phyloP scores from a whole-genome alignment of 2,888 invertebrate genomes.

The Pseudanteris insignis region DNA sequence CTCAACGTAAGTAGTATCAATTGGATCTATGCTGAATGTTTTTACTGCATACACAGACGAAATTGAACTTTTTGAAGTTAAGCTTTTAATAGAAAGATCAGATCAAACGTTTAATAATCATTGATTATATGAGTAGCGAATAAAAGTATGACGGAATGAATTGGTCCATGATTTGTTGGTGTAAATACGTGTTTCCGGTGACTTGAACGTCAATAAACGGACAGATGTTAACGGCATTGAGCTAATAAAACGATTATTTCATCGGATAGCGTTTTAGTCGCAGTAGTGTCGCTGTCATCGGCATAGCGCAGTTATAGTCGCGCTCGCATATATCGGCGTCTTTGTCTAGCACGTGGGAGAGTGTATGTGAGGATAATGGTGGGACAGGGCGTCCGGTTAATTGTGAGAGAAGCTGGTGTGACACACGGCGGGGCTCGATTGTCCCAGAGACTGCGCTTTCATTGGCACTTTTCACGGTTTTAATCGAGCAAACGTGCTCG shows the following conservation, averaged over 20 bases:
- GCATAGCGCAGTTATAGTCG: conserved; percentile 56
- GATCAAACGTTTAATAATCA: not conserved
- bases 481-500: conserved; percentile 40
- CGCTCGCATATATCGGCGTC: conserved; percentile 46
- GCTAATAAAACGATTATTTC: conserved; percentile 25
- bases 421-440: conserved; percentile 27
- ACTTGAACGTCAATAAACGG: conserved; percentile 1
- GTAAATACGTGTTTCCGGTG: too few species aligned
- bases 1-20: too few species aligned
- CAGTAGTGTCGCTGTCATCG: conserved; percentile 5
- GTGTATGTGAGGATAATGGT: conserved; percentile 63
- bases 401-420: conserved; percentile 34
- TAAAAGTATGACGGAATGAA: not conserved
- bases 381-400: conserved; percentile 45
- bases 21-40: too few species aligned
- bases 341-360: conserved; percentile 50
- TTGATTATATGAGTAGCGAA: not conserved
- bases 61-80: too few species aligned
- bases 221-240: conserved; percentile 15
- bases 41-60: too few species aligned
- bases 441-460: conserved; percentile 18
- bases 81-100: too few species aligned
- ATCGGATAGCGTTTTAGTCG: conserved; percentile 8
- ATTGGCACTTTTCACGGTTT: conserved; percentile 44
- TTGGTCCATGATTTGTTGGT: too few species aligned